Evolutionary conservation across 2,888 invertebrate species (phyloP), one percentile per base, ranked within the genome.

Genomic region (Bhutanitis thaidina): DNA sequence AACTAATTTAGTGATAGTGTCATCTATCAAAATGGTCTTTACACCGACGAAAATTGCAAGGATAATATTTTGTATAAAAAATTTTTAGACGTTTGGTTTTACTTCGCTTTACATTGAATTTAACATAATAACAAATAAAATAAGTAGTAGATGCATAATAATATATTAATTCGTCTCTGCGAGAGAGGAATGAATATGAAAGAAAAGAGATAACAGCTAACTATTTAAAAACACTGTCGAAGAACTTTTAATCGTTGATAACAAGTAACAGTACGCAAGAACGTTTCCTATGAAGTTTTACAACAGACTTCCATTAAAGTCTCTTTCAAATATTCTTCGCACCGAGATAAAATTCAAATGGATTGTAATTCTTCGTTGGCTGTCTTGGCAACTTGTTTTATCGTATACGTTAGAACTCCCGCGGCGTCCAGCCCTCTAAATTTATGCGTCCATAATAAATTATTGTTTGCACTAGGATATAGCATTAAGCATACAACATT

Each of bases 371-470:
- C 55, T 56, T 49, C 51, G 49, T 49, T 47, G 53, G 53, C 50
- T 52, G 53, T 51, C 49, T 51, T 36, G 34, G 29, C 38, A 48
- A 35, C 38, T 35, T 43, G 49, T 51, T 49, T 45, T 45, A 47
- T 47, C 39, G 41, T n/a, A 46, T 32, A 43, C 44, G 35, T 12
- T 39, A 50, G 49, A 25, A 55, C 56, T 55, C 59, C 48, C 47
- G 54, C 54, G 59, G 63, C 61, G 71, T 65, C 67, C 69, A 67
- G 64, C 61, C 64, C 61, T 66, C 64, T 63, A 63, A 76, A 80
- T 80, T 79, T 80, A 73, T 77, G 75, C 71, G 66, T 62, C 66
- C 64, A 76, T 58, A 53, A 60, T 80, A 78, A 79, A 81, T 79
- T 65, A 64, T 70, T 74, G 74, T 76, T 76, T 76, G 71, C 74